Evolutionary conservation across 2,113 vertebrate genomes (phyloP).

Genomic region (Manacus vitellinus): DNA sequence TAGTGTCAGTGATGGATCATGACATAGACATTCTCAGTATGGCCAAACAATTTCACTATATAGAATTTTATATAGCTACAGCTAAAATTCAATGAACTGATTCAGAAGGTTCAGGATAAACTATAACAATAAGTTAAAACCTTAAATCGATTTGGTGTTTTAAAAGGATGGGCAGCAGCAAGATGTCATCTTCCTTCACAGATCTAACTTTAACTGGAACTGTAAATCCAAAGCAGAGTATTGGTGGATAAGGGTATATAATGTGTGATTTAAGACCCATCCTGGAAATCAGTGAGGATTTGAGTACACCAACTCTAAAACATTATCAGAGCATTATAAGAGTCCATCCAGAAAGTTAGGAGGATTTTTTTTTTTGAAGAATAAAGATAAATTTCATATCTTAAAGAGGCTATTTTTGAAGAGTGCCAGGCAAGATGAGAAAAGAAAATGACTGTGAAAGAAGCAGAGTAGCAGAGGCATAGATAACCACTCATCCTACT

Average conservation of each 20-base stretch:
- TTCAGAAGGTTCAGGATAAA: constrained; percentile 77
- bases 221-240: constrained; percentile 67
- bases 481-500: constrained; percentile 62
- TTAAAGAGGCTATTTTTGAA: constrained; percentile 53
- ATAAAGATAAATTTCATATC: constrained; percentile 48
- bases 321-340: not conserved
- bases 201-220: constrained; percentile 67
- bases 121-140: constrained; percentile 74
- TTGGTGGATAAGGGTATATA: constrained; percentile 34
- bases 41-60: constrained; percentile 72
- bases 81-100: constrained; percentile 82
- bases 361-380: constrained; percentile 17
- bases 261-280: constrained; percentile 68
- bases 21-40: constrained; percentile 48
- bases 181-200: constrained; percentile 63
- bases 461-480: constrained; percentile 15
- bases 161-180: constrained; percentile 58
- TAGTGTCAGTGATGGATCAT: constrained; percentile 76
- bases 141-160: constrained; percentile 75
- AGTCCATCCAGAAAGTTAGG: constrained; percentile 46
- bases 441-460: constrained; percentile 55
- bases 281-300: constrained; percentile 59
- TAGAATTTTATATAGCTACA: constrained; percentile 74
- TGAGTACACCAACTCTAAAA: constrained; percentile 49
- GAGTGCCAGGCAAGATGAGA: constrained; percentile 29